Evolutionary conservation across 2,888 invertebrate species (phyloP).

Genomic region (Agriopis aurantiaria): DNA sequence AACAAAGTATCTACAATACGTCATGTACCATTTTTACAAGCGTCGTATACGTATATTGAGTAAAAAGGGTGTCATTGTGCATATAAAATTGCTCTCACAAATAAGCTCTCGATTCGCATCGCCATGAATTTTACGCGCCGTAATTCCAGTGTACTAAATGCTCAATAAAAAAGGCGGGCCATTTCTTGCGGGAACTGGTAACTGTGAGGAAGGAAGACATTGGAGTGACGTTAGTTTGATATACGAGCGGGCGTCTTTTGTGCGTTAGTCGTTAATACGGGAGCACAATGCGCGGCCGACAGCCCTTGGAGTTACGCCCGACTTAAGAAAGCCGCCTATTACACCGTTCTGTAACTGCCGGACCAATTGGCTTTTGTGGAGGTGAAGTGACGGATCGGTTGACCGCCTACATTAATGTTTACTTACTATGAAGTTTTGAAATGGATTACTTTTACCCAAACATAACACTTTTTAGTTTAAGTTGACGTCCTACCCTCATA

Average conservation of each 20-base stretch:
- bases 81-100: conserved; percentile 46
- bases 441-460: neutral
- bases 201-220: conserved; percentile 83
- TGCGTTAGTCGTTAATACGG: conserved; percentile 81
- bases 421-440: neutral
- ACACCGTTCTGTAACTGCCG: conserved; percentile 51
- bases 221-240: conserved; percentile 85
- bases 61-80: conserved; percentile 39
- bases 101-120: conserved; percentile 46
- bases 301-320: conserved; percentile 74
- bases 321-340: conserved; percentile 67
- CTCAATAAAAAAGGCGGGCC: conserved; percentile 79
- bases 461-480: neutral
- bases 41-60: conserved; percentile 25
- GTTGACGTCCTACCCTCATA: neutral
- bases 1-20: conserved; percentile 24
- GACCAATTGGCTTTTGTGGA: conserved; percentile 18
- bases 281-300: conserved; percentile 77
- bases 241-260: conserved; percentile 82
- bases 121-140: conserved; percentile 72
- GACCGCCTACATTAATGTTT: conserved; percentile 40
- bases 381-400: conserved; percentile 43
- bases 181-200: conserved; percentile 76
- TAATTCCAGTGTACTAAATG: conserved; percentile 77
- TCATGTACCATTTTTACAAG: conserved; percentile 29